Percentiles rank a stretch among this genome's conserved stretches.
These are phyloP conservation scores for Tetragnatha montana DNA, from an alignment of 2,888 invertebrate genomes.

Conservation along the genomic window DNA sequence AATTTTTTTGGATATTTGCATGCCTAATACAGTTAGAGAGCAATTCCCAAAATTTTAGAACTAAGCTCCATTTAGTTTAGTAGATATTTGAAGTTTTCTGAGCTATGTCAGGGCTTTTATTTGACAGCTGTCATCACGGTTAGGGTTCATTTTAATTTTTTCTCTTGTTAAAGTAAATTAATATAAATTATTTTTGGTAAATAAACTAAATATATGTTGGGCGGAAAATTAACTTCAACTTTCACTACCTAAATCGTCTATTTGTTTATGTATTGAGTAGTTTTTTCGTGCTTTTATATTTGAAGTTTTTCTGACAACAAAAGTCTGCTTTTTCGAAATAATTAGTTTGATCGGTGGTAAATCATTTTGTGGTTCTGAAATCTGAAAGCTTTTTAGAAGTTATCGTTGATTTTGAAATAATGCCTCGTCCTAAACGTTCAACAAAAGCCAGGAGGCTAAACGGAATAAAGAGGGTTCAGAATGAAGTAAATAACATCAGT, in stretches of 20 bases:
- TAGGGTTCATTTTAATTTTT: background rate
- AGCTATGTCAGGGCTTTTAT: background rate
- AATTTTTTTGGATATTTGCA: background rate
- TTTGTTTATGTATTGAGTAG: background rate
- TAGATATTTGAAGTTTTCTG: background rate
- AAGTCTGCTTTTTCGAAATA: background rate
- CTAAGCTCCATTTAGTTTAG: background rate
- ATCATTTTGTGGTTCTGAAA: background rate
- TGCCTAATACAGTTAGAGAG: background rate
- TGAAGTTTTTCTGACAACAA: background rate
- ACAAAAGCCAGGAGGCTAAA: background rate
- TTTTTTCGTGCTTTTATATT: background rate
- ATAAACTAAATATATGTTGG: background rate
- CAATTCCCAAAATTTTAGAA: background rate
- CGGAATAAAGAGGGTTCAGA: background rate
- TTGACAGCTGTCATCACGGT: background rate
- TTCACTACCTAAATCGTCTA: background rate
- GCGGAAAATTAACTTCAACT: background rate
- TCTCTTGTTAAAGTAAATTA: background rate
- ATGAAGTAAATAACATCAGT: background rate
- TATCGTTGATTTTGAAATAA: background rate
- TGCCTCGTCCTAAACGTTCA: background rate
- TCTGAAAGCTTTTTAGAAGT: too few relatives aligned
- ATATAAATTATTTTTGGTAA: background rate
- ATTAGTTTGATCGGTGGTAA: background rate